phyloP scores from a whole-genome alignment of 2,797 vertebrate genomes.

The Enteromius anoplus region DNA sequence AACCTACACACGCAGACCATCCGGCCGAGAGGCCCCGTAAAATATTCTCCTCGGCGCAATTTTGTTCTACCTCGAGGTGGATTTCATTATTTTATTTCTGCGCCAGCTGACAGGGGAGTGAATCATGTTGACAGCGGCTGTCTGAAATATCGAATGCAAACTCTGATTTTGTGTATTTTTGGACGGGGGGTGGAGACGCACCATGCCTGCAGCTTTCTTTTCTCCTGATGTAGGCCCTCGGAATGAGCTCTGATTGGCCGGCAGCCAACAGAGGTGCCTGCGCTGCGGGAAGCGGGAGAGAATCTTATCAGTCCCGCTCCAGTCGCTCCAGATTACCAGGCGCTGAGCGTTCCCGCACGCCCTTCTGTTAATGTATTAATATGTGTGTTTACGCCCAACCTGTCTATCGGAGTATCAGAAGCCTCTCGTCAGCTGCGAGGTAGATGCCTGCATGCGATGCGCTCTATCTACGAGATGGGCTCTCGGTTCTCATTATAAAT shows the following conservation, averaged over 20 bases:
- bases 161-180: conserved; percentile 80
- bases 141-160: conserved; percentile 80
- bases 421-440: conserved; percentile 44
- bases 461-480: conserved; percentile 31
- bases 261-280: conserved; percentile 70
- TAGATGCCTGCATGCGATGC: conserved; percentile 32
- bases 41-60: conserved; percentile 78
- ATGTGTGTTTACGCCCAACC: conserved; percentile 53
- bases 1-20: conserved; percentile 49
- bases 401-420: conserved; percentile 53
- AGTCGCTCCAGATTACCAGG: conserved; percentile 70
- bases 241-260: conserved; percentile 74
- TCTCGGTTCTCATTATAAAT: conserved; percentile 39
- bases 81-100: conserved; percentile 85
- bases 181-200: conserved; percentile 74
- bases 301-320: conserved; percentile 74
- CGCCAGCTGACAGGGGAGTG: conserved; percentile 80
- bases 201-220: conserved; percentile 71
- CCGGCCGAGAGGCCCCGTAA: conserved; percentile 74
- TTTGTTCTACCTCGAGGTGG: conserved; percentile 83
- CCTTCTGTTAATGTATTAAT: conserved; percentile 67
- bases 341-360: conserved; percentile 62
- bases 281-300: conserved; percentile 67
- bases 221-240: conserved; percentile 69
- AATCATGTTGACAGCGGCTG: conserved; percentile 83